Conservation (phyloP, 2,888 invertebrate genomes). For the Ligdia adustata region DNA sequence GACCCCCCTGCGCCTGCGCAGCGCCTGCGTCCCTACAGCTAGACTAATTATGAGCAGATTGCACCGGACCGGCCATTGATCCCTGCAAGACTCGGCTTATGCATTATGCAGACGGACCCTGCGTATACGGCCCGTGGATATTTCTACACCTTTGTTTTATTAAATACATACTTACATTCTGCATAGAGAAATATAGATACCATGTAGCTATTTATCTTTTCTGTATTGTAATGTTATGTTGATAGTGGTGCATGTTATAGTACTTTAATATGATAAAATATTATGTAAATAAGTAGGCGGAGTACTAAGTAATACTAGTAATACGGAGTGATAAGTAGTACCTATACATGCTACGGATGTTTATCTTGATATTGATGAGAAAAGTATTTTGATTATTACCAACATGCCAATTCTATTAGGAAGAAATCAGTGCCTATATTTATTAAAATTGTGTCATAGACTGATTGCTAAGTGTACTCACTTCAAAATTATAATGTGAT, state of each 20-base stretch:
- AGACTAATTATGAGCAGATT: constrained; percentile 66
- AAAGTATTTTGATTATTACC: no score
- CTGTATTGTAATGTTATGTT: background rate
- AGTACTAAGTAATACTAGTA: no score
- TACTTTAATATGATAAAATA: no score
- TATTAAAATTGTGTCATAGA: no score
- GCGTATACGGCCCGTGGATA: constrained; percentile 41
- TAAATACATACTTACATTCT: constrained; percentile 22
- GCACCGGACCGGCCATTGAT: constrained; percentile 64
- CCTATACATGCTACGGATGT: no score
- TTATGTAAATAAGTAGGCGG: no score
- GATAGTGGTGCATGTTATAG: background rate
- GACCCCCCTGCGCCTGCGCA: constrained; percentile 37
- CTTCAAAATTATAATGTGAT: no score
- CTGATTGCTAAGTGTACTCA: no score
- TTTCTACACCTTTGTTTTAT: constrained; percentile 35
- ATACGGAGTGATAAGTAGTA: no score
- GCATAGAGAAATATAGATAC: constrained; percentile 1
- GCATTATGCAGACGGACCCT: constrained; percentile 47
- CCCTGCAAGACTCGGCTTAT: constrained; percentile 49
- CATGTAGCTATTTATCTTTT: constrained; percentile 11
- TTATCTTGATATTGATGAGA: no score
- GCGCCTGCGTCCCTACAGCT: constrained; percentile 38
- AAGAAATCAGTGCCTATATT: no score
- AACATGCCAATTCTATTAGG: no score